Evolutionary conservation across 1,140 invertebrate genomes (phyloP), one percentile per base, ranked within the genome.

Genomic region (Condylostylus longicornis): DNA sequence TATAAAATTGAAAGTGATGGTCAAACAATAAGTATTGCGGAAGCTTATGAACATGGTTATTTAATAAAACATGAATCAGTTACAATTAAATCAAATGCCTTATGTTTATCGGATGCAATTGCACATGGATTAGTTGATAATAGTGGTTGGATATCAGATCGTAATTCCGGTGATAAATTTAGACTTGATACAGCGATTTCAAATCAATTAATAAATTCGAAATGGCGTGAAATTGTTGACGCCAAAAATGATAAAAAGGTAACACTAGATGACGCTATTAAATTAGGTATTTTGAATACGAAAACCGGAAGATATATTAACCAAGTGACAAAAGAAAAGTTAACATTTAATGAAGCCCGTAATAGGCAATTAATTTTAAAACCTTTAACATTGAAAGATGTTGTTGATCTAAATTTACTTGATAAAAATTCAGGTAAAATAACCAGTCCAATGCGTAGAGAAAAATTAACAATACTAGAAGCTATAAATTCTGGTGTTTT

Each of bases 361-460:
- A 71, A 74, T 43, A 69, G 80, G 37, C 72, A 79, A 33, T 64
- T 87, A 20, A 82, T 97, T 40, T 70, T 77, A 15, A 89, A 86
- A 65, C 90, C 90, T 1, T 73, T 89, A 64, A 88, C 86, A 6
- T 65, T 97, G 5, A 86, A 89, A 63, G 88, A 94, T 48, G 75
- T 81, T 41, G 71, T 74, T 48, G 83, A 90, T 56, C 67, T 79
- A 45, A 77, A 82, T 45, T 64, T 90, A 33, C 70, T 91, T 44
- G 81, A 86, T 49, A 75, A 79, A 34, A 70, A 75, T 41, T 40
- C 38, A 13, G 78, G 79, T 34, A 74, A 71, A 48, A 80, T 96
- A 37, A 68, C 74, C 18, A 88, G 90, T 51, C 79, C 83, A 2
- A 69, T 79, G 33, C 80, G 82, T 45, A 73, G 75, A 41, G 64